phyloP scores from a whole-genome alignment of 1,140 invertebrate species.

The Drosophila kepulauana region DNA sequence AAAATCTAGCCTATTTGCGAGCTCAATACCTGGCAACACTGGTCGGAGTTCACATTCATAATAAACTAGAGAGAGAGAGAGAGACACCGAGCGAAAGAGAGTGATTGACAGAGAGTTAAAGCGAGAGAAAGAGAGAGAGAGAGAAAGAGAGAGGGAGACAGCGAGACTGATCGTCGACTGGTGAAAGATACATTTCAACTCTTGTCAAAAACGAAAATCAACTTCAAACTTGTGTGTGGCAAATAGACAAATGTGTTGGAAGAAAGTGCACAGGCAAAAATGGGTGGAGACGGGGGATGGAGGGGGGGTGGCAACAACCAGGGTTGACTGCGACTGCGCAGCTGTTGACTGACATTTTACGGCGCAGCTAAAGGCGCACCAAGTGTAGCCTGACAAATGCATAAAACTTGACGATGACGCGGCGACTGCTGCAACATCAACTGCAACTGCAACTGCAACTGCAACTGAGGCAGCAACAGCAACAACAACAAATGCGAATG shows the following conservation, averaged over 20 bases:
- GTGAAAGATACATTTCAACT: conserved; percentile 83
- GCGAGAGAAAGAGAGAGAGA: conserved; percentile 13
- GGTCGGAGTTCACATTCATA: conserved; percentile 22
- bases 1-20: too few species aligned
- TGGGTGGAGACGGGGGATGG: conserved; percentile 2
- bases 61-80: neutral
- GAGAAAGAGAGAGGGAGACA: neutral
- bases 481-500: conserved; percentile 21
- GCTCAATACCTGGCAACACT: too few species aligned
- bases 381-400: conserved; percentile 81
- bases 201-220: conserved; percentile 77
- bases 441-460: conserved; percentile 1
- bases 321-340: conserved; percentile 20
- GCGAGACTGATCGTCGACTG: conserved; percentile 35
- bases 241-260: conserved; percentile 79
- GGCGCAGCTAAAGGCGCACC: conserved; percentile 51
- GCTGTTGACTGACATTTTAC: conserved; percentile 75
- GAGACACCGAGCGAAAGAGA: neutral
- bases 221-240: conserved; percentile 63
- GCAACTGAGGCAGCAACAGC: neutral
- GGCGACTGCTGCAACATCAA: conserved; percentile 8
- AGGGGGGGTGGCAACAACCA: conserved; percentile 18
- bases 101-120: neutral
- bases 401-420: conserved; percentile 65
- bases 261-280: conserved; percentile 64